These are phyloP conservation scores for Malurus melanocephalus DNA, from an alignment of 2,113 vertebrate genomes.

Conservation along the genomic window DNA sequence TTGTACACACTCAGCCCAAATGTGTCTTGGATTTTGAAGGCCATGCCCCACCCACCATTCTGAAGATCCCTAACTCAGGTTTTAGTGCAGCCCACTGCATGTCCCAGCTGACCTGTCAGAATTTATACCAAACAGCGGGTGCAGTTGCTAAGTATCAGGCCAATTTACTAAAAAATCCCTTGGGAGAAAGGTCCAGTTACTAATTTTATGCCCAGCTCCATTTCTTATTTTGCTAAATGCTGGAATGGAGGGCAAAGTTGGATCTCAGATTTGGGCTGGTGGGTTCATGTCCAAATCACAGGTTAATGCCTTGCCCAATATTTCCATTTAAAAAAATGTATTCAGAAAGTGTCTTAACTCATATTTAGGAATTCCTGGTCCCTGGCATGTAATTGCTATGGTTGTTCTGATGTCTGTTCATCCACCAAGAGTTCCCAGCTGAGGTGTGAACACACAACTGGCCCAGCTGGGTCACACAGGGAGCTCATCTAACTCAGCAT, in stretches of 20 bases:
- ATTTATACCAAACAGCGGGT: neutral
- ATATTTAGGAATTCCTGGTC: neutral
- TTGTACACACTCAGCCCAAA: conserved; percentile 32
- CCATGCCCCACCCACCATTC: neutral
- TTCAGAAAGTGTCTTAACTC: neutral
- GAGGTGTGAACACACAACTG: neutral
- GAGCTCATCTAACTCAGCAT: neutral
- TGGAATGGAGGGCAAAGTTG: neutral
- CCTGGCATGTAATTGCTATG: accelerated
- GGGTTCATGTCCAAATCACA: neutral
- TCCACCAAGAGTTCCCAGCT: neutral
- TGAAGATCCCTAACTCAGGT: conserved; percentile 14
- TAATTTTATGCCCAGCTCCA: neutral
- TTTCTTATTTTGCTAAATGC: neutral
- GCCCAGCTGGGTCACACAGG: neutral
- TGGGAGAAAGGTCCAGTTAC: neutral
- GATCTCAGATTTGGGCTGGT: neutral
- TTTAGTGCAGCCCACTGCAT: neutral
- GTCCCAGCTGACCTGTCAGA: neutral
- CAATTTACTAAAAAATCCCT: neutral
- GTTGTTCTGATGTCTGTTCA: neutral
- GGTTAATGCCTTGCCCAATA: neutral
- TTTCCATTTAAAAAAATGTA: neutral
- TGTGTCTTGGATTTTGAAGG: conserved; percentile 40
- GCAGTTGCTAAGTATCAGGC: neutral